phyloP scores from a whole-genome alignment of 2,888 invertebrate genomes.

The Morpho deidamia region DNA sequence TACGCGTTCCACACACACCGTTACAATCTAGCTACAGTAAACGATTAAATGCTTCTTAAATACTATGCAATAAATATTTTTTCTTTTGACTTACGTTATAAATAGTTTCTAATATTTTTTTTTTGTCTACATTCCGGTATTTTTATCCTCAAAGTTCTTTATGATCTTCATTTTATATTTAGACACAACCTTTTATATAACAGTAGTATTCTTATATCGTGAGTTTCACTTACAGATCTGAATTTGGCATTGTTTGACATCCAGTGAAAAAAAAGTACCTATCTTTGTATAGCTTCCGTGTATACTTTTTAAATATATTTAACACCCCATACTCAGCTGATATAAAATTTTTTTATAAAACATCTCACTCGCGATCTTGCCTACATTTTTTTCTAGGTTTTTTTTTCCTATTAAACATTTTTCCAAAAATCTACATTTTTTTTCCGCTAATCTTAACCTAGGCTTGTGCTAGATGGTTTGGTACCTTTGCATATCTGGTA shows the following conservation, averaged over 20 bases:
- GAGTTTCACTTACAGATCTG: slow-evolving; percentile 44
- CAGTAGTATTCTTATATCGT: slow-evolving; percentile 47
- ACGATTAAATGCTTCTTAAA: slow-evolving; percentile 64
- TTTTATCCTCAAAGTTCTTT: slow-evolving; percentile 28
- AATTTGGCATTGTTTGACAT: slow-evolving; percentile 63
- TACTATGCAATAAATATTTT: slow-evolving; percentile 73
- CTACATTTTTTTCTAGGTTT: slow-evolving; percentile 39
- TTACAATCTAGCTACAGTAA: slow-evolving; percentile 61
- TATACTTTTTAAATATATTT: slow-evolving; percentile 25
- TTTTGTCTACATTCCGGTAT: slow-evolving; percentile 50
- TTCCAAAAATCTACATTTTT: slow-evolving; percentile 73
- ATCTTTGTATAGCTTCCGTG: slow-evolving; percentile 36
- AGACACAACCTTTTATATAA: slow-evolving; percentile 73
- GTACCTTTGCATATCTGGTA: slow-evolving; percentile 27
- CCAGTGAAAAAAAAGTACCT: slow-evolving; percentile 39
- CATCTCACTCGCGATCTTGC: slow-evolving; percentile 55
- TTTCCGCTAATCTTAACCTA: slow-evolving; percentile 59
- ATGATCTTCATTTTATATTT: slow-evolving; percentile 51
- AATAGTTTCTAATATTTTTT: slow-evolving; percentile 66
- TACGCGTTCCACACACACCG: slow-evolving; percentile 30
- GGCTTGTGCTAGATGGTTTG: slow-evolving; percentile 48
- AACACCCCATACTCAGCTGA: slow-evolving; percentile 42
- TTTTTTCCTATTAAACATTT: slow-evolving; percentile 65
- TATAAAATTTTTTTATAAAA: slow-evolving; percentile 60
- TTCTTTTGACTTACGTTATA: slow-evolving; percentile 68